Evolutionary conservation across 2,113 vertebrate species (phyloP), one percentile per base, ranked within the genome.

Genomic region (Chlorocebus sabaeus): DNA sequence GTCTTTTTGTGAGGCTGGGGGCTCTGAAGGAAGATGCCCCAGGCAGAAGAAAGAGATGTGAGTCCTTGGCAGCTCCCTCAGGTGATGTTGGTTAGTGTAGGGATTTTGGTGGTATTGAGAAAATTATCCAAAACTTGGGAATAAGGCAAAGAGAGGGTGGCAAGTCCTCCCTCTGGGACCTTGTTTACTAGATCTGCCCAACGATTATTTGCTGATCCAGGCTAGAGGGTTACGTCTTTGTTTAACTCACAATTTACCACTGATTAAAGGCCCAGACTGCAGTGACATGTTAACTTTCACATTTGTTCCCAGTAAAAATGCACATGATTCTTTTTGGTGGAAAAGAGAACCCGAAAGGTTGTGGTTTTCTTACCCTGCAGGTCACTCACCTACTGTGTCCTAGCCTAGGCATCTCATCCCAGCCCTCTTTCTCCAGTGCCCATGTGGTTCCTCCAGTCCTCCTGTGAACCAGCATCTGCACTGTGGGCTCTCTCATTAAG

Each of bases 381-480:
- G 23, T 95, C 84, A 4, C 9, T 70, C 11, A 30, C 32, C 38
- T 20, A 2, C 1, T 14, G 12, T 59, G 14, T 18, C 17, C 35
- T 25, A 30, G 8, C 10, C 25, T 32, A 4, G 5, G 61, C 30
- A 0, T 0, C 61, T 87, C 87, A 3, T 14, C 23, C 25, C 45
- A 52, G 1, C 18, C 22, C 8, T 43, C 75, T 38, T 40, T 14
- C 61, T 43, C 32, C 14, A 14, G 4, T 0, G 3, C 57, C 57
- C 0, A 0, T 5, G 2, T 2, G 6, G 11, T n/a, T 57, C 61
- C 45, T 52, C 43, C 18, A 35, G 1, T 9, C 59, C 50, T 25
- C 40, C 68, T 61, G 32, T 22, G 18, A 78, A 22, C 27, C 23
- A 35, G 38, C 25, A 35, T 75, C 14, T 67, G 27, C 45, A 50